phyloP scores from a whole-genome alignment of 2,797 vertebrate species.

The Percopsis omiscomaycus region DNA sequence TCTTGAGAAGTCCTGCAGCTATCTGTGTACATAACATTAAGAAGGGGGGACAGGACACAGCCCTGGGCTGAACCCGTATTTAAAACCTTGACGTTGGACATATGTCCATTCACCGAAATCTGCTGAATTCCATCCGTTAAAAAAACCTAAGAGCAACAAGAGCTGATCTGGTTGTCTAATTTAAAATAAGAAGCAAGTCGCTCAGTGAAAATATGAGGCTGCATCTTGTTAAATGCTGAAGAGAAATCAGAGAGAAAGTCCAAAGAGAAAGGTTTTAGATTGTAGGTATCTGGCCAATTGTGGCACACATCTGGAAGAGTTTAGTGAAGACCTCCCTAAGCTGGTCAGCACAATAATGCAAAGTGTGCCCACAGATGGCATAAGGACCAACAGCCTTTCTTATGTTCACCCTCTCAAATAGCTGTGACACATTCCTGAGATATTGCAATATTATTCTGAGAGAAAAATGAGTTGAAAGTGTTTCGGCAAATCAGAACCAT shows the following conservation, averaged over 20 bases:
- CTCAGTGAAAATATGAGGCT: conserved; percentile 13
- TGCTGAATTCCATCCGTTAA: not conserved
- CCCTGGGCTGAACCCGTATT: conserved; percentile 16
- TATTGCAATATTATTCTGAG: no score
- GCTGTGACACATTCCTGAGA: no score
- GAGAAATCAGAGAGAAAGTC: not conserved
- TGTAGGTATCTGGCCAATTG: conserved; percentile 2
- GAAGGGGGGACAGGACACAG: not conserved
- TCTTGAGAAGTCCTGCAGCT: conserved; percentile 5
- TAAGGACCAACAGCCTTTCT: no score
- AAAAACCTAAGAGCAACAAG: conserved; percentile 21
- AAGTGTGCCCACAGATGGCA: no score
- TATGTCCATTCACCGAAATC: conserved; percentile 14
- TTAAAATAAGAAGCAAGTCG: not conserved
- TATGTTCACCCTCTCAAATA: no score
- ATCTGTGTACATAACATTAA: not conserved
- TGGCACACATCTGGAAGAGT: not conserved
- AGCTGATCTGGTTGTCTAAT: conserved; percentile 20
- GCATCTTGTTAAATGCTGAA: conserved; percentile 6
- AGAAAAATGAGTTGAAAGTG: no score
- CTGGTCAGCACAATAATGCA: not conserved
- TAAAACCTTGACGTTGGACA: conserved; percentile 9
- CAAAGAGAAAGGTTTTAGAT: not conserved
- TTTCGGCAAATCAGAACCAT: no score
- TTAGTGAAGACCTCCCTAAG: not conserved